A percentile compares a stretch with the other conserved stretches of the same genome.
Evolutionary conservation across 1,140 invertebrate species (phyloP).

Genomic region (Scaptodrosophila lebanonensis): DNA sequence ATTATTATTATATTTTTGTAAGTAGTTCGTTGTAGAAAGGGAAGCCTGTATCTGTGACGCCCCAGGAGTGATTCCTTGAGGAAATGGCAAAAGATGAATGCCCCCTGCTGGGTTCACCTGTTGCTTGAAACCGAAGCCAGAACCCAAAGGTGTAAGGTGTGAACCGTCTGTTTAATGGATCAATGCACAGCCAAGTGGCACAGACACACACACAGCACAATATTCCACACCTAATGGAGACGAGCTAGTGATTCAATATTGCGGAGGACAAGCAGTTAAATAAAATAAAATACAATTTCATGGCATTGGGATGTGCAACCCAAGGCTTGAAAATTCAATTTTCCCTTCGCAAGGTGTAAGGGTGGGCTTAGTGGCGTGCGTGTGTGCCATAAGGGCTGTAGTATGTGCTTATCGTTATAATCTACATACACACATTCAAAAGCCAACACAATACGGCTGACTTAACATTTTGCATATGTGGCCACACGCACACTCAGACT

Average conservation of each 20-base stretch:
- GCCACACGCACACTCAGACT: not conserved
- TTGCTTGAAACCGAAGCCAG: slow-evolving; percentile 12
- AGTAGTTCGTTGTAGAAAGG: too few species aligned
- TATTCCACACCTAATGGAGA: too few species aligned
- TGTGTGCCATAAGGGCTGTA: slow-evolving; percentile 22
- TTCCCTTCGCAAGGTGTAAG: slow-evolving; percentile 10
- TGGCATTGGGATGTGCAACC: too few species aligned
- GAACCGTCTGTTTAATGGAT: slow-evolving; percentile 37
- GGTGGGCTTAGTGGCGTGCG: too few species aligned
- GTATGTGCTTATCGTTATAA: slow-evolving; percentile 41
- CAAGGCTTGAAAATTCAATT: slow-evolving; percentile 45
- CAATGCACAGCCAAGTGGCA: slow-evolving; percentile 25
- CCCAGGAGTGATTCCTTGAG: too few species aligned
- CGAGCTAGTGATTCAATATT: slow-evolving; percentile 37
- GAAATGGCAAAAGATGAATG: too few species aligned
- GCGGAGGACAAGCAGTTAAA: not conserved
- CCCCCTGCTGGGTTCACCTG: too few species aligned
- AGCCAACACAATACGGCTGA: slow-evolving; percentile 17
- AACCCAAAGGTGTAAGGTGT: slow-evolving; percentile 26
- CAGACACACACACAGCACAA: not conserved
- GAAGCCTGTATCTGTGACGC: too few species aligned
- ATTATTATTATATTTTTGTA: too few species aligned
- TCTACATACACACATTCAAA: slow-evolving; percentile 8
- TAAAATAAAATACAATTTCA: slow-evolving; percentile 13
- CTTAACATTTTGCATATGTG: slow-evolving; percentile 3